These are phyloP conservation scores for Aspidapion aeneum DNA, from an alignment of 2,888 invertebrate genomes.

Conservation along the genomic window DNA sequence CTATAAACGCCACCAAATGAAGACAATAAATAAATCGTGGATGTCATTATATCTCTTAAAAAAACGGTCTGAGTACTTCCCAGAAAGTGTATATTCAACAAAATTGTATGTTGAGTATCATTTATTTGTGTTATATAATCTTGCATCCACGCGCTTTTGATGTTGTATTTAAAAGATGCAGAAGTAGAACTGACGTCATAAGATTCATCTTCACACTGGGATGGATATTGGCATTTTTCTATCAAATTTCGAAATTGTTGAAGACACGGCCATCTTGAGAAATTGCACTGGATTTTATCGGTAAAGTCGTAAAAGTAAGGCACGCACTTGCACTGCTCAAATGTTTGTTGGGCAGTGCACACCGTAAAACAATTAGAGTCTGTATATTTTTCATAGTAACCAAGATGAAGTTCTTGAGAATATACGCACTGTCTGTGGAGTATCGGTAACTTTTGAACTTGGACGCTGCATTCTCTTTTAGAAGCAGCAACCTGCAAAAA, in stretches of 20 bases:
- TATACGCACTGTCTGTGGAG: conserved; percentile 38
- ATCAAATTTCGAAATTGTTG: conserved; percentile 21
- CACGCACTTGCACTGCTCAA: conserved; percentile 38
- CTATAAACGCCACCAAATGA: conserved; percentile 49
- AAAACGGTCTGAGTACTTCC: conserved; percentile 36
- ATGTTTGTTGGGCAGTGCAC: conserved; percentile 31
- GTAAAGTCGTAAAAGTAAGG: conserved; percentile 37
- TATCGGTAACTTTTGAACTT: conserved; percentile 24
- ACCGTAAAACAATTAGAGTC: conserved; percentile 40
- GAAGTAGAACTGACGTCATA: conserved; percentile 32
- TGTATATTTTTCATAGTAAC: conserved; percentile 36
- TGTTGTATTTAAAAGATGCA: conserved; percentile 18
- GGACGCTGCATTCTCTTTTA: conserved; percentile 31
- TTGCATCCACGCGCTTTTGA: conserved; percentile 10
- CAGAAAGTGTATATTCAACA: conserved; percentile 38
- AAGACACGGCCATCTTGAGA: conserved; percentile 40
- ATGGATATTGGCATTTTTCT: conserved; percentile 32
- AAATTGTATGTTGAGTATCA: conserved; percentile 27
- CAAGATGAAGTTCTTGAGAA: conserved; percentile 28
- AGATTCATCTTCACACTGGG: conserved; percentile 40
- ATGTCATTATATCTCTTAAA: conserved; percentile 38
- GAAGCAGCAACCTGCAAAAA: conserved; percentile 33
- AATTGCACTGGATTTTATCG: conserved; percentile 38
- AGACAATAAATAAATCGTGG: conserved; percentile 40
- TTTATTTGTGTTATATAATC: conserved; percentile 5